These are phyloP conservation scores for Glossosoma conforme DNA, from an alignment of 1,140 invertebrate species.

Conservation along the genomic window DNA sequence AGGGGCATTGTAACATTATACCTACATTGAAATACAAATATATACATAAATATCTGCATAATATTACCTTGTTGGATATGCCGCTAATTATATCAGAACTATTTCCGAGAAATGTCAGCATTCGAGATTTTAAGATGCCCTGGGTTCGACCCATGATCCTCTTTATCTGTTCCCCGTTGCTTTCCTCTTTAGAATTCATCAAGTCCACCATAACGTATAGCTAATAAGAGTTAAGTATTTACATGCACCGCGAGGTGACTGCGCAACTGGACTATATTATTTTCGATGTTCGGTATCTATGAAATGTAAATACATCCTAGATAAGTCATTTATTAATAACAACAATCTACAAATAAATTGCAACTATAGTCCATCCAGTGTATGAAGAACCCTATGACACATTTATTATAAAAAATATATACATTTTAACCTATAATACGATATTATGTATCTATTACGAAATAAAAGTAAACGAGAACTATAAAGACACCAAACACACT, in stretches of 20 bases:
- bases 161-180: constrained; percentile 36
- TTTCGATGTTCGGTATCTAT: too few species aligned
- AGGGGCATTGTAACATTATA: too few species aligned
- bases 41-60: background rate
- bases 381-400: too few species aligned
- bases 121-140: constrained; percentile 43
- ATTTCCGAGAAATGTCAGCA: constrained; percentile 44
- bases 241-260: background rate
- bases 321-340: too few species aligned
- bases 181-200: constrained; percentile 23
- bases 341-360: too few species aligned
- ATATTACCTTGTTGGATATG: constrained; percentile 42
- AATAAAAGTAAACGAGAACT: too few species aligned
- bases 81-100: constrained; percentile 45
- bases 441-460: too few species aligned
- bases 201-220: constrained; percentile 26
- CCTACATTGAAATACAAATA: background rate
- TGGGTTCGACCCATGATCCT: constrained; percentile 43
- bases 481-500: too few species aligned
- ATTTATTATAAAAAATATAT: too few species aligned
- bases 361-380: too few species aligned
- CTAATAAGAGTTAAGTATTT: background rate
- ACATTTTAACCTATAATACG: too few species aligned
- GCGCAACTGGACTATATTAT: background rate
- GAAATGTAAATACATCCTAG: too few species aligned